Evolutionary conservation across 2,888 invertebrate genomes (phyloP).

Genomic region (Lissocephala sabroskyi): DNA sequence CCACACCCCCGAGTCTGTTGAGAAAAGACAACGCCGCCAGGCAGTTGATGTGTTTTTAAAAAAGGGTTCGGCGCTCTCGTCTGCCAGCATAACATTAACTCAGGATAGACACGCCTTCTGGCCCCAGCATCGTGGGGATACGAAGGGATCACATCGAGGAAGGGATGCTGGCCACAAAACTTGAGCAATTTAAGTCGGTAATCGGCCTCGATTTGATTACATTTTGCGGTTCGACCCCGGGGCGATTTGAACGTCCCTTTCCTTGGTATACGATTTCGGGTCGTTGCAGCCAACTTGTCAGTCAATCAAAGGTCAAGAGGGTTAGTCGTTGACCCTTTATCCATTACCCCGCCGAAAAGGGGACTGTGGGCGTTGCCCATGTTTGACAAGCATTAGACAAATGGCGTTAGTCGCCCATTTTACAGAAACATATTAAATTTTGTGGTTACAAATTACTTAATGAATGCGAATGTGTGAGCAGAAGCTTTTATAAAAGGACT

Average conservation of each 20-base stretch:
- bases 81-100: too few species aligned
- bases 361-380: too few species aligned
- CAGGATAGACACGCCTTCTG: too few species aligned
- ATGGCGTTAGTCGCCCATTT: slow-evolving; percentile 33
- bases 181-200: slow-evolving; percentile 42
- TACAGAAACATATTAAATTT: slow-evolving; percentile 55
- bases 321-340: slow-evolving; percentile 9
- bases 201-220: slow-evolving; percentile 38
- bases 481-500: neutral
- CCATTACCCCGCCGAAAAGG: too few species aligned
- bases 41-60: too few species aligned
- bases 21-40: too few species aligned
- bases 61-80: too few species aligned
- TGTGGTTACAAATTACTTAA: slow-evolving; percentile 58
- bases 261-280: neutral
- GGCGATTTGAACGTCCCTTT: too few species aligned
- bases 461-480: slow-evolving; percentile 32
- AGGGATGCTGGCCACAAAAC: slow-evolving; percentile 11
- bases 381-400: slow-evolving; percentile 48
- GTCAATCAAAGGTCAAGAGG: slow-evolving; percentile 62
- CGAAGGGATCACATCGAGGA: too few species aligned
- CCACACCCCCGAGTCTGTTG: too few species aligned
- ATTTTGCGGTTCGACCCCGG: slow-evolving; percentile 6
- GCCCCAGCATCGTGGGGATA: too few species aligned
- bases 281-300: slow-evolving; percentile 55